A percentile compares a stretch with the other conserved stretches of the same genome.
These are phyloP conservation scores for Melangyna quadrimaculata DNA, from an alignment of 2,888 invertebrate species.

Conservation along the genomic window DNA sequence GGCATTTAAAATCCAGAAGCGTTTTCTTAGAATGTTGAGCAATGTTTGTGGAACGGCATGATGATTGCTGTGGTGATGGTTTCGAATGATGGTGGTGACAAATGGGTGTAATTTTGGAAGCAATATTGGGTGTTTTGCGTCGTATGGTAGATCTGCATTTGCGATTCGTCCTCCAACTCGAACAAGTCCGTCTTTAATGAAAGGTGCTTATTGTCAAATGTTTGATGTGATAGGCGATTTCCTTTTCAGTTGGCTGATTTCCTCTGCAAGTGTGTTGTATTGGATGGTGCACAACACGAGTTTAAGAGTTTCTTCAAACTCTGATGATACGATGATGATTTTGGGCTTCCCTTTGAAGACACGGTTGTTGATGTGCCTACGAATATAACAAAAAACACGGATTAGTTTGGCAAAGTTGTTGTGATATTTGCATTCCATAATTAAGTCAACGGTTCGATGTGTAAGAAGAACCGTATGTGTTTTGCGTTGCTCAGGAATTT, in stretches of 20 bases:
- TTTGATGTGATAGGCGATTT: too few relatives aligned
- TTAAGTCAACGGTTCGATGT: not conserved
- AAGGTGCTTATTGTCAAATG: too few relatives aligned
- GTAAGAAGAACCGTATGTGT: not conserved
- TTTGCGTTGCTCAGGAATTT: not conserved
- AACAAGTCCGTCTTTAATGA: too few relatives aligned
- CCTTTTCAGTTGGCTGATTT: too few relatives aligned
- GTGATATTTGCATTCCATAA: not conserved
- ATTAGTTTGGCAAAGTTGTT: not conserved
- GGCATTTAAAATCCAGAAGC: slow-evolving; percentile 12
- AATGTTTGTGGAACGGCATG: too few relatives aligned
- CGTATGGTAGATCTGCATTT: too few relatives aligned
- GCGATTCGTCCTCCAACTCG: too few relatives aligned
- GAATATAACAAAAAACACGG: not conserved
- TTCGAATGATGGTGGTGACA: not conserved
- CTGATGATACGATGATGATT: not conserved
- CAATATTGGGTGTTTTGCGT: too few relatives aligned
- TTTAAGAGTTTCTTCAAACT: too few relatives aligned
- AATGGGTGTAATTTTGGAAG: too few relatives aligned
- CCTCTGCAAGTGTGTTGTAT: too few relatives aligned
- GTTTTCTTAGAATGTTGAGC: slow-evolving; percentile 19
- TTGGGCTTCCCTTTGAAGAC: not conserved
- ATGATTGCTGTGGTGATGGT: slow-evolving; percentile 1
- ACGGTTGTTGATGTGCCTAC: not conserved
- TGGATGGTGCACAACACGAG: too few relatives aligned